A percentile compares a stretch with the other conserved stretches of the same genome.
These are phyloP conservation scores for Psittacula derbiana DNA, from an alignment of 2,797 vertebrate genomes.

Conservation along the genomic window DNA sequence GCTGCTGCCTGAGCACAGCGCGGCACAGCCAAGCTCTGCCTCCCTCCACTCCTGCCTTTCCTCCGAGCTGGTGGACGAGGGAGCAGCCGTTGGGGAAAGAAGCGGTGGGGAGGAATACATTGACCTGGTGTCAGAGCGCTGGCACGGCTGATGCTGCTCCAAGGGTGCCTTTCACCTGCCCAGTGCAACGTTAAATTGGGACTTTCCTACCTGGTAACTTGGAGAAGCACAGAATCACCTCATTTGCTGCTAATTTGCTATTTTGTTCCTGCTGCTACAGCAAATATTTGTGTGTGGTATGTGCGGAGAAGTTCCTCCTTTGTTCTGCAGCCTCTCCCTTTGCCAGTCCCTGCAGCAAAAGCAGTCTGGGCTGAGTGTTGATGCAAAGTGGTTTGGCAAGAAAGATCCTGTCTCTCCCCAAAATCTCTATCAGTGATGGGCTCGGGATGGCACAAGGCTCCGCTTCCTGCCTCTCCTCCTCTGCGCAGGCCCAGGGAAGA, in stretches of 20 bases:
- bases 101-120: slow-evolving; percentile 2
- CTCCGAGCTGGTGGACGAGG: background rate
- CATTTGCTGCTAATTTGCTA: slow-evolving; percentile 49
- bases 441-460: background rate
- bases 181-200: background rate
- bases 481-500: background rate
- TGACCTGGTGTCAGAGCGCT: background rate
- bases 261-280: slow-evolving; percentile 48
- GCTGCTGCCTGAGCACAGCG: background rate
- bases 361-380: slow-evolving; percentile 18
- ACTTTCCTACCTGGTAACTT: slow-evolving; percentile 30
- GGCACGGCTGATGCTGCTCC: background rate
- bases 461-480: background rate
- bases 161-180: slow-evolving; percentile 23
- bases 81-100: slow-evolving; percentile 39
- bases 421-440: background rate
- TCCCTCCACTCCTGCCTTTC: background rate
- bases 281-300: slow-evolving; percentile 64
- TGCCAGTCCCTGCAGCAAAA: slow-evolving; percentile 55
- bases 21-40: background rate
- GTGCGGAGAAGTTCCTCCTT: slow-evolving; percentile 47
- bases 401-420: background rate
- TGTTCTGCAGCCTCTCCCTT: slow-evolving; percentile 46
- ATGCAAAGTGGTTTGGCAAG: slow-evolving; percentile 49
- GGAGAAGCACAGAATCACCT: background rate